Evolutionary conservation across 2,797 vertebrate genomes (phyloP).

Genomic region (Falco naumanni): DNA sequence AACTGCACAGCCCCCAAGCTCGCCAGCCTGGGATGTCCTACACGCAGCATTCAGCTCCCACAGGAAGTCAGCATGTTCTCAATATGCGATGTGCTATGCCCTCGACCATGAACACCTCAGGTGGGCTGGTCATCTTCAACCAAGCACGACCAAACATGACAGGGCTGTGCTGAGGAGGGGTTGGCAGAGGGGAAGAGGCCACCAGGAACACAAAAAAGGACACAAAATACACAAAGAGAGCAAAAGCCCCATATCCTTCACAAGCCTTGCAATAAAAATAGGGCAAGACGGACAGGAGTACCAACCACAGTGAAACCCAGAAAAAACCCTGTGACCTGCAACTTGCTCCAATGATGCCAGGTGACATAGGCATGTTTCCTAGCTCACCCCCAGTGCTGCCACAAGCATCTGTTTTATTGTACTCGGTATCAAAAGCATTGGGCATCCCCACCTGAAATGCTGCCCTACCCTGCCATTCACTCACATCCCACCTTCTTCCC

Average conservation of each 20-base stretch:
- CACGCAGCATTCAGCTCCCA: background rate
- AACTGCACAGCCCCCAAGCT: rapidly evolving
- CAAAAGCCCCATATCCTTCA: background rate
- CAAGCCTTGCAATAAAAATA: background rate
- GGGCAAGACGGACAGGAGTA: background rate
- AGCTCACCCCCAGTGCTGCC: background rate
- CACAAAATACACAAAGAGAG: background rate
- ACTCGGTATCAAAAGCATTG: background rate
- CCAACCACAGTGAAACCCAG: background rate
- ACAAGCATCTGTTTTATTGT: background rate
- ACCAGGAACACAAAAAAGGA: background rate
- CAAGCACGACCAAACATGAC: background rate
- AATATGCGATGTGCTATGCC: rapidly evolving
- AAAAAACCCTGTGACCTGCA: background rate
- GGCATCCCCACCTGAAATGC: background rate
- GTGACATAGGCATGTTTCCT: background rate
- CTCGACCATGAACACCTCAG: background rate
- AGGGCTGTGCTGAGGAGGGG: background rate
- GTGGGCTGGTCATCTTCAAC: background rate
- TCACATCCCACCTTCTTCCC: background rate
- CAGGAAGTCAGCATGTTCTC: rapidly evolving
- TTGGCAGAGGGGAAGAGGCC: background rate
- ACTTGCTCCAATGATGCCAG: background rate
- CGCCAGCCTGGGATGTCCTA: rapidly evolving
- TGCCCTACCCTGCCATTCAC: background rate